Conservation (phyloP, 2,797 vertebrate genomes). For the Falco columbarius region DNA sequence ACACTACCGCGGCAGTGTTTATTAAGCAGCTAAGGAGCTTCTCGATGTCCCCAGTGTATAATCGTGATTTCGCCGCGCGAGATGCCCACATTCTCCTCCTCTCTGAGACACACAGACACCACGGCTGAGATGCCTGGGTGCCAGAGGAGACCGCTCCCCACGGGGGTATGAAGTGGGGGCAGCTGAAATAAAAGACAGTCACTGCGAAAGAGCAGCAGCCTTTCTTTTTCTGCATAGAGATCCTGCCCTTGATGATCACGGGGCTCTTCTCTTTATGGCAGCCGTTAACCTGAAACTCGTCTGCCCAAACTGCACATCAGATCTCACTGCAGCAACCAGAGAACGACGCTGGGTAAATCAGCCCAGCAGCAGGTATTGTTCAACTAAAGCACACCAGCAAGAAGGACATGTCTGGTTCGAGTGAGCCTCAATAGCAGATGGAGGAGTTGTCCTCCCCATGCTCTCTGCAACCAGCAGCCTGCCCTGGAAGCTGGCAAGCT, state of each 20-base stretch:
- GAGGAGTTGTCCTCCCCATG: background rate
- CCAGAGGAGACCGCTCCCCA: background rate
- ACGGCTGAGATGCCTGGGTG: fast-evolving
- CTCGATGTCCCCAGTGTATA: background rate
- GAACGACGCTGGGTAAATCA: fast-evolving
- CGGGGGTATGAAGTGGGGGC: fast-evolving
- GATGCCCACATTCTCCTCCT: background rate
- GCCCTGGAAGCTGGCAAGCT: background rate
- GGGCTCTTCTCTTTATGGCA: background rate
- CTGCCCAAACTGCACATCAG: fast-evolving
- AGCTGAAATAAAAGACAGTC: background rate
- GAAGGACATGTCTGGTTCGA: background rate
- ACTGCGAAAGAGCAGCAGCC: background rate
- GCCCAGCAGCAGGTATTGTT: fast-evolving
- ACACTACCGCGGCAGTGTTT: background rate
- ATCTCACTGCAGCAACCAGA: fast-evolving
- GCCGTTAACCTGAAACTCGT: fast-evolving
- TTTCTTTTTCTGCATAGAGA: background rate
- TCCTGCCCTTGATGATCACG: background rate
- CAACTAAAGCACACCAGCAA: background rate
- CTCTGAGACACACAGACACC: fast-evolving
- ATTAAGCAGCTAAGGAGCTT: background rate
- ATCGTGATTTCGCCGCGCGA: fast-evolving
- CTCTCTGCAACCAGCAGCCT: background rate
- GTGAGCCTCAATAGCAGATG: background rate